Percentiles rank a stretch among this genome's conserved stretches.
phyloP scores from a whole-genome alignment of 2,797 vertebrate genomes.

The Amniataba percoides region DNA sequence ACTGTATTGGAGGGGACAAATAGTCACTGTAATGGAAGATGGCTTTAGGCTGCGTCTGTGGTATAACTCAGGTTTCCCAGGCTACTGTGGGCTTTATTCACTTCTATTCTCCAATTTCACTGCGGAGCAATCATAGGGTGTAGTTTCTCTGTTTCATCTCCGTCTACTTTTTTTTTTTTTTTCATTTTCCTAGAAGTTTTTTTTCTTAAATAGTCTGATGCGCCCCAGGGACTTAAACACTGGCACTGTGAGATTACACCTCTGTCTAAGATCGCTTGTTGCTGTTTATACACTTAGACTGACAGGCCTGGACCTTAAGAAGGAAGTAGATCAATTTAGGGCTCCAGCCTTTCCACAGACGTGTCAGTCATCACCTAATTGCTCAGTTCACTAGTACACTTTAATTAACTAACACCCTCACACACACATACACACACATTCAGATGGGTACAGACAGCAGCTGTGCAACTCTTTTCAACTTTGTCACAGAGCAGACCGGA shows the following conservation, averaged over 20 bases:
- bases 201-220: constrained; percentile 4
- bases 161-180: constrained; percentile 27
- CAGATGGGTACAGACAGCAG: not conserved
- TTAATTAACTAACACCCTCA: constrained; percentile 54
- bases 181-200: constrained; percentile 7
- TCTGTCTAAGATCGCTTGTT: constrained; percentile 26
- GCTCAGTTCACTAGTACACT: constrained; percentile 58
- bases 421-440: constrained; percentile 3
- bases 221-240: constrained; percentile 6
- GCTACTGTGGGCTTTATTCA: constrained; percentile 56
- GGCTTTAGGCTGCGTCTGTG: constrained; percentile 42
- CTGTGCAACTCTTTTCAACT: constrained; percentile 15
- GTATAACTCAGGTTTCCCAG: constrained; percentile 35
- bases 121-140: constrained; percentile 20
- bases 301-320: constrained; percentile 40
- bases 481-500: constrained; percentile 37
- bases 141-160: constrained; percentile 32
- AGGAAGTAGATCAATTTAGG: constrained; percentile 62
- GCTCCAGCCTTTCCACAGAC: constrained; percentile 53
- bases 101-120: constrained; percentile 38
- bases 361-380: constrained; percentile 65
- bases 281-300: constrained; percentile 43
- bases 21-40: constrained; percentile 60
- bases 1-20: constrained; percentile 62
- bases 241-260: constrained; percentile 12